Conservation (phyloP, 2,888 invertebrate genomes). For the Zootermopsis nevadensis region DNA sequence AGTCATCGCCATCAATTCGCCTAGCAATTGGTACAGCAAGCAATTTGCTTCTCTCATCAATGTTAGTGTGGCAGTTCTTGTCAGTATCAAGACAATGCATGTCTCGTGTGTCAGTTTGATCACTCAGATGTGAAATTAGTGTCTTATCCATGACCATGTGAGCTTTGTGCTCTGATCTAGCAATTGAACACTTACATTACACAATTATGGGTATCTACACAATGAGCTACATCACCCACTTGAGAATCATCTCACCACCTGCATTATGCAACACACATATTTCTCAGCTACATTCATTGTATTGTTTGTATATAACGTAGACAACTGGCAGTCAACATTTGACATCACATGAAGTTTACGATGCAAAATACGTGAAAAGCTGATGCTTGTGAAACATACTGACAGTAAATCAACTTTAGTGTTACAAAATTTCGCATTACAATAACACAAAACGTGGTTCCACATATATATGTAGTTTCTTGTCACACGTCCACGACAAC, state of each 20-base stretch:
- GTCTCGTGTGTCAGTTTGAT: constrained; percentile 3
- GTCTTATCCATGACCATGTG: constrained; percentile 15
- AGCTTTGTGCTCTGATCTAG: not conserved
- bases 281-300: not conserved
- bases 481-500: not conserved
- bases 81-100: constrained; percentile 14
- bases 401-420: not conserved
- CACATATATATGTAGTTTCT: not conserved
- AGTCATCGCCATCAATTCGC: constrained; percentile 17
- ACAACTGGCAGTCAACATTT: not conserved
- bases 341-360: not conserved
- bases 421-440: not conserved
- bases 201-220: not conserved
- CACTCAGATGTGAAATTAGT: constrained; percentile 25
- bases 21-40: constrained; percentile 18
- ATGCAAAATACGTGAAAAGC: not conserved
- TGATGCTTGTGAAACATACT: not conserved
- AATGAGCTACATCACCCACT: not conserved
- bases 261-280: not conserved
- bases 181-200: not conserved
- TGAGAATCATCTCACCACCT: not conserved
- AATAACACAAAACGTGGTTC: not conserved
- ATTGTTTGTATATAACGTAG: not conserved
- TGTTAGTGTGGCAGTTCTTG: constrained; percentile 15
- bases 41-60: constrained; percentile 34